Conservation (phyloP, 2,797 vertebrate species). For the Hirundo rustica region DNA sequence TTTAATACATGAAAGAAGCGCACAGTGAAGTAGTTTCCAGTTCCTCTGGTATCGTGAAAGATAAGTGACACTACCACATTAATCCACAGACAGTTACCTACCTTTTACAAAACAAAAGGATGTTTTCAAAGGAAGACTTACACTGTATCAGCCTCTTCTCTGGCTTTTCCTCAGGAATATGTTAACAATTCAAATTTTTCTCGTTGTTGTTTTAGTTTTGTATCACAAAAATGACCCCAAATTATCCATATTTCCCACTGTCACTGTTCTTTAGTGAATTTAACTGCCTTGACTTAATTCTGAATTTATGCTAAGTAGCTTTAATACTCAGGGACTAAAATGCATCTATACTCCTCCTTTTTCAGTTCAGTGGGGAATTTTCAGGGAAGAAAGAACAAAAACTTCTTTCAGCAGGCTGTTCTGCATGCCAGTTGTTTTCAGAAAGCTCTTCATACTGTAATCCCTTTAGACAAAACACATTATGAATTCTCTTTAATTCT, state of each 20-base stretch:
- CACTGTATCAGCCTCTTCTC: not conserved
- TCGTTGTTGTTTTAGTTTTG: not conserved
- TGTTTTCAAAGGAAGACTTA: not conserved
- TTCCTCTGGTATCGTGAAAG: not conserved
- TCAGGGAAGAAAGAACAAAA: not conserved
- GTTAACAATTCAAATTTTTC: not conserved
- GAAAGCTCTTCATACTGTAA: not conserved
- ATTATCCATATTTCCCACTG: not conserved
- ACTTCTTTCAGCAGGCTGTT: not conserved
- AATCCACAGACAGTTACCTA: not conserved
- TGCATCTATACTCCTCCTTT: not conserved
- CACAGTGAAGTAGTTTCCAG: not conserved
- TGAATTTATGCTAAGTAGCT: not conserved
- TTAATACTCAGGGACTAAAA: not conserved
- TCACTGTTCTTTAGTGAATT: not conserved
- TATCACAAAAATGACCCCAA: not conserved
- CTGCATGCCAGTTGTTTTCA: not conserved
- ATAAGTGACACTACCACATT: not conserved
- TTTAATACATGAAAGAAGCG: not conserved
- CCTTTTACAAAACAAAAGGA: not conserved
- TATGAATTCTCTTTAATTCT: not conserved
- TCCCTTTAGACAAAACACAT: not conserved
- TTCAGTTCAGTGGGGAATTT: not conserved
- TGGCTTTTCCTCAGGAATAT: not conserved
- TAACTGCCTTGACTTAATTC: not conserved